Evolutionary conservation across 2,888 invertebrate genomes (phyloP), one percentile per base, ranked within the genome.

Genomic region (Poecilobothrus nobilitatus): DNA sequence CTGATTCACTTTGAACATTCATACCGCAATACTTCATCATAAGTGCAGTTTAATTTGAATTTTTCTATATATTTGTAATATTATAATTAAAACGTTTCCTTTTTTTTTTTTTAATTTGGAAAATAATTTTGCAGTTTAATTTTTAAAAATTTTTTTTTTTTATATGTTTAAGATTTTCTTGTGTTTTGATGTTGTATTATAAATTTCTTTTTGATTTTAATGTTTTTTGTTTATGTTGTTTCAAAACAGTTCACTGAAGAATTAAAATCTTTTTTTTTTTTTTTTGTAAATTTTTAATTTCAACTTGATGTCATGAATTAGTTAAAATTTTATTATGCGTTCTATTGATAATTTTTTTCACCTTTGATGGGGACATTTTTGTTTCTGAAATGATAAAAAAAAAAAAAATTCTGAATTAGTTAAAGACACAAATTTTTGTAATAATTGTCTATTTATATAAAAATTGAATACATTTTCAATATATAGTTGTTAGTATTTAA

Each of bases 1-100:
- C 87, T 74, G 83, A 81, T 79, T 82, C 83, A 76, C 79, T 82
- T 78, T 82, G 82, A 74, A 82, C 80, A 78, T 81, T 81, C 82
- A 83, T 83, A 77, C 81, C 81, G 80, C 82, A 83, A 83, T 86
- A 86, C 86, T 87, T 87, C 87, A 87, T 87, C 79, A 77, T 85
- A 84, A 18, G 53, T 53, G 53, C 53, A 53, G 53, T 53, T 6
- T 53, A 18, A 37, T 18, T 53, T 53, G 18, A 53, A 53, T 12
- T 18, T 53, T n/a, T n/a, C n/a, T n/a, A n/a, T n/a, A n/a, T n/a
- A n/a, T n/a, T n/a, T n/a, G n/a, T n/a, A n/a, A n/a, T n/a, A n/a
- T n/a, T n/a, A n/a, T n/a, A n/a, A n/a, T n/a, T n/a, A n/a, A n/a
- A n/a, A n/a, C n/a, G n/a, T n/a, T n/a, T n/a, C n/a, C n/a, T n/a